A percentile compares a stretch with the other conserved stretches of the same genome.
These are phyloP conservation scores for Mionectes macconnelli DNA, from an alignment of 2,113 vertebrate genomes.

Conservation along the genomic window DNA sequence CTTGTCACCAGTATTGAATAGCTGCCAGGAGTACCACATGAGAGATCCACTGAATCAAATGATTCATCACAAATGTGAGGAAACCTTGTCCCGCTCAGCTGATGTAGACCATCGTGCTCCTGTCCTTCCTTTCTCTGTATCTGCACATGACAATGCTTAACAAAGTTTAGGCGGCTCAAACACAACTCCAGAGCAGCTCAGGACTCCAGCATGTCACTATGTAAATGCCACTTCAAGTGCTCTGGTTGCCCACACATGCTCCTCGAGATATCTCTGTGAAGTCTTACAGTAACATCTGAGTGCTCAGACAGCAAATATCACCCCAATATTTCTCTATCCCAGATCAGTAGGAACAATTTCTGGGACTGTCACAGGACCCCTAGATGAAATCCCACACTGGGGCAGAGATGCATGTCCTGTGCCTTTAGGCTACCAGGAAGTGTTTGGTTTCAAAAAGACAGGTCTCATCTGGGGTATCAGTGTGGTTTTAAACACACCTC, in stretches of 20 bases:
- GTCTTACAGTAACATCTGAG: neutral
- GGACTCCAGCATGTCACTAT: neutral
- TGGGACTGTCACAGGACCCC: neutral
- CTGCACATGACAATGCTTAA: neutral
- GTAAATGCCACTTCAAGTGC: neutral
- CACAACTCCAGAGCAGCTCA: neutral
- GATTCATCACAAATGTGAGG: neutral
- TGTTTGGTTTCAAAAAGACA: neutral
- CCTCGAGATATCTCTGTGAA: neutral
- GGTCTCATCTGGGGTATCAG: neutral
- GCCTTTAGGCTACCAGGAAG: neutral
- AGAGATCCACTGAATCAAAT: neutral
- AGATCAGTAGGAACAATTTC: neutral
- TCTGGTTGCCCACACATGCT: neutral
- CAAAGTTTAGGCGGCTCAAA: neutral
- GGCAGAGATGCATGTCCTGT: accelerated
- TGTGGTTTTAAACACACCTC: neutral
- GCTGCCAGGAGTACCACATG: neutral
- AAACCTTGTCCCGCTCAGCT: neutral
- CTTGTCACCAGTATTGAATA: neutral
- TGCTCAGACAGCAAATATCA: neutral
- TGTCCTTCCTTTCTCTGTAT: neutral
- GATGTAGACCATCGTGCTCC: neutral
- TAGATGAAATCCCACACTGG: neutral
- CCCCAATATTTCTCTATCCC: neutral